Evolutionary conservation across 1,140 invertebrate genomes (phyloP), one percentile per base, ranked within the genome.

Genomic region (Caenorhabditis briggsae): DNA sequence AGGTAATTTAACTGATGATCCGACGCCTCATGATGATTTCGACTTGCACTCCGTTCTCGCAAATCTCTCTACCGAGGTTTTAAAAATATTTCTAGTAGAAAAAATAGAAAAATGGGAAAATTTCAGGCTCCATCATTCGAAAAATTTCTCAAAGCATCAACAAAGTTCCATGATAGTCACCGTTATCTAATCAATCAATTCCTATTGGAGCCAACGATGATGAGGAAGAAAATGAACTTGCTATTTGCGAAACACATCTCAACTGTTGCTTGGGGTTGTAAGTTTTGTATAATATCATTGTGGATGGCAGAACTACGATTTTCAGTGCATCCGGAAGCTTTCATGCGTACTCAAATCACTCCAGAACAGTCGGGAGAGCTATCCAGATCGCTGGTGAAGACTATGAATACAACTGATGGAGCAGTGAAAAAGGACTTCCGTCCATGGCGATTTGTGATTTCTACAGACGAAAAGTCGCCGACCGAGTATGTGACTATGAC

Each of bases 381-480:
- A 0, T 20, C 70, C 7, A 78, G 41, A 78, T 14, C 46, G 12
- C 12, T 78, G 0, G 70, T 78, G 46, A 78, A 78, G 53, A 78
- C 70, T 12, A 50, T 78, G 70, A 78, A 78, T 23, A 23, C 25
- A 6, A 46, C 43, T 7, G 14, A 78, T 43, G 70, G 70, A 78
- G 53, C 8, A 23, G 9, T 12, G 46, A 41, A 12, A n/a, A 48
- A 78, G 8, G n/a, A 11, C 0, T 78, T 78, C 46, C 16, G 70
- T 5, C 70, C 70, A 12, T 78, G 70, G 70, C 70, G 70, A 16
- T 78, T 78, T n/a, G 70, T 78, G 3, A 50, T 53, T 25, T 78
- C 70, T 3, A 50, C 70, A 3, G 70, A 78, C 23, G 70, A 78
- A 50, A 78, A 50, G n/a, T 18, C 70, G 2, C 70, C 70, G 11